These are phyloP conservation scores for Euura saliciscinereae DNA, from an alignment of 1,140 invertebrate genomes.

Conservation along the genomic window DNA sequence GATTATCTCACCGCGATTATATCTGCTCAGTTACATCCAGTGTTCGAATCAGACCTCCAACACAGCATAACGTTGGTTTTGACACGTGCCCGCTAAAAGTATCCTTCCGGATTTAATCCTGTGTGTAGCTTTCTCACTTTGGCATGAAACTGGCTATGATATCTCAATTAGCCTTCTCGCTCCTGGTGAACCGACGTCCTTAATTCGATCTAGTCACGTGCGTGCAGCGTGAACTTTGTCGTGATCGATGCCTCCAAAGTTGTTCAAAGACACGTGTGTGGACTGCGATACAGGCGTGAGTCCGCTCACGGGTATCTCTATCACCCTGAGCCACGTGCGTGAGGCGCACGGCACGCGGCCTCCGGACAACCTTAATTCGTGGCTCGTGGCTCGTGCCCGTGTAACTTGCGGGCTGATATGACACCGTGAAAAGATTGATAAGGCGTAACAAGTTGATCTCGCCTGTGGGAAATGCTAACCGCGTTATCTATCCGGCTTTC, in stretches of 20 bases:
- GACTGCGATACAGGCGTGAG: background rate
- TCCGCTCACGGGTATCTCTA: background rate
- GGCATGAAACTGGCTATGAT: constrained; percentile 35
- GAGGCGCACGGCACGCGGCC: background rate
- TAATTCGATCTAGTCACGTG: background rate
- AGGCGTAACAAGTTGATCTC: constrained; percentile 2
- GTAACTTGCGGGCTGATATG: constrained; percentile 1
- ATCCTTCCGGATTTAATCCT: background rate
- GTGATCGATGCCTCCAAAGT: background rate
- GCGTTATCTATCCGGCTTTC: background rate
- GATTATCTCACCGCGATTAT: background rate
- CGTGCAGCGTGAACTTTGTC: constrained; percentile 1
- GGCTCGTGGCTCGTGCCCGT: background rate
- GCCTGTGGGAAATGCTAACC: constrained; percentile 5
- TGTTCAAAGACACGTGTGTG: background rate
- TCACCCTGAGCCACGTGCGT: background rate
- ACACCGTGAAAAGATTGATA: background rate
- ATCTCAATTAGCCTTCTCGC: constrained; percentile 44
- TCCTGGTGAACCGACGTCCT: background rate
- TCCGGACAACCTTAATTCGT: background rate
- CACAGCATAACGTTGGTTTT: background rate
- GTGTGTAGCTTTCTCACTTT: constrained; percentile 17
- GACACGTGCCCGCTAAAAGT: no score
- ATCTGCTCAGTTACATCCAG: background rate
- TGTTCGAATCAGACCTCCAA: constrained; percentile 29